Percentiles rank a stretch among this genome's conserved stretches.
phyloP scores from a whole-genome alignment of 2,797 vertebrate species.

The Hydrophis major region DNA sequence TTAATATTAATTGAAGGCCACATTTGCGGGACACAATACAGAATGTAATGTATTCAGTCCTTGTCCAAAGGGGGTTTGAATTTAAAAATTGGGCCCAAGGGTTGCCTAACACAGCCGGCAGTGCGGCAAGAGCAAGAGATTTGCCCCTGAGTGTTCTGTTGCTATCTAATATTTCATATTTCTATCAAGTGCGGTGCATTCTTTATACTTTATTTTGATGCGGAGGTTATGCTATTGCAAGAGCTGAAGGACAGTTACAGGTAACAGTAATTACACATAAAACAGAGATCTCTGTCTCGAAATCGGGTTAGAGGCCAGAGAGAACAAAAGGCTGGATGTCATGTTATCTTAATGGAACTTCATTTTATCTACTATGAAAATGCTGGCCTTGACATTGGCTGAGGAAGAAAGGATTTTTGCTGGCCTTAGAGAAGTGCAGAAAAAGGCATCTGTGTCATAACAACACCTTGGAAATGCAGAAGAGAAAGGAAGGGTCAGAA shows the following conservation, averaged over 20 bases:
- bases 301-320: constrained; percentile 26
- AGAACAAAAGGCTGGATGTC: constrained; percentile 21
- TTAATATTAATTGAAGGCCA: constrained; percentile 15
- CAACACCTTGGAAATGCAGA: neutral
- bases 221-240: neutral
- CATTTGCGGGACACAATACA: neutral
- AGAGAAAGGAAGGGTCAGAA: neutral
- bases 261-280: constrained; percentile 32
- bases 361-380: constrained; percentile 21
- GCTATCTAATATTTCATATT: constrained; percentile 13
- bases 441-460: neutral
- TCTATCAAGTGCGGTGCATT: neutral
- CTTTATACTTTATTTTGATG: constrained; percentile 16
- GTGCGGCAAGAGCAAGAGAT: neutral
- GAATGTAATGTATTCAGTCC: constrained; percentile 14
- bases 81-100: constrained; percentile 19
- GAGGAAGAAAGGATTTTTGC: neutral
- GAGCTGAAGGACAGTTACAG: constrained; percentile 28
- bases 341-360: constrained; percentile 31
- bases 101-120: neutral
- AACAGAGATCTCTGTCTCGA: constrained; percentile 32
- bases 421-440: constrained; percentile 1
- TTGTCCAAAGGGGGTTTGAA: neutral
- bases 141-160: constrained; percentile 8
- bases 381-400: neutral